Percentiles rank a stretch among this genome's conserved stretches.
These are phyloP conservation scores for Piprites chloris DNA, from an alignment of 2,113 vertebrate genomes.

Conservation along the genomic window DNA sequence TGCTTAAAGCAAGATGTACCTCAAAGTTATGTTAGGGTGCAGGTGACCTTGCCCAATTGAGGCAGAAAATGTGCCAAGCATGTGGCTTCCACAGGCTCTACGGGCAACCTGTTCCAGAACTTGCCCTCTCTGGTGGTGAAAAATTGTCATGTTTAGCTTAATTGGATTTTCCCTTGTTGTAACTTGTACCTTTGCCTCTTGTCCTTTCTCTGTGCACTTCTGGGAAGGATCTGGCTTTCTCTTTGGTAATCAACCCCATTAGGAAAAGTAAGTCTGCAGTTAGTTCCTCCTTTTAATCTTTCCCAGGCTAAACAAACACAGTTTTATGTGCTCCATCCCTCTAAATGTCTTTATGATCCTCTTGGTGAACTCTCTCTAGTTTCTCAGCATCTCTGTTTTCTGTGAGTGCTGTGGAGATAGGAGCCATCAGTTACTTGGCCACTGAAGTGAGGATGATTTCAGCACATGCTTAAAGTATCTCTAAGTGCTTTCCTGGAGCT, in stretches of 20 bases:
- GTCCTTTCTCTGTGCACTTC: neutral
- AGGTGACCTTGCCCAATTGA: neutral
- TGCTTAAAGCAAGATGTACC: neutral
- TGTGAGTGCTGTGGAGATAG: neutral
- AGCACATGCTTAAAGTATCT: neutral
- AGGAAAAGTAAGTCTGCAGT: neutral
- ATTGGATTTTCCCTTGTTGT: neutral
- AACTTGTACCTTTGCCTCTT: neutral
- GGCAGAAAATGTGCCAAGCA: neutral
- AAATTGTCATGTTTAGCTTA: neutral
- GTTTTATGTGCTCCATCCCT: neutral
- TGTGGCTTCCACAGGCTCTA: neutral
- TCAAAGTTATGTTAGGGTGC: neutral
- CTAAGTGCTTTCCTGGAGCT: neutral
- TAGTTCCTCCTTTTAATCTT: neutral
- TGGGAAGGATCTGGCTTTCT: neutral
- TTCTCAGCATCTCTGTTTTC: neutral
- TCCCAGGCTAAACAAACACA: neutral
- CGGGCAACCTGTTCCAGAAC: neutral
- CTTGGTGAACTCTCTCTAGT: neutral
- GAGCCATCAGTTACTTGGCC: neutral
- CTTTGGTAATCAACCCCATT: neutral
- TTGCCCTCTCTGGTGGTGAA: neutral
- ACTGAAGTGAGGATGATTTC: neutral
- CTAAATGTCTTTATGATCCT: neutral